Evolutionary conservation across 2,113 vertebrate species (phyloP).

Genomic region (Catharus fuscescens): DNA sequence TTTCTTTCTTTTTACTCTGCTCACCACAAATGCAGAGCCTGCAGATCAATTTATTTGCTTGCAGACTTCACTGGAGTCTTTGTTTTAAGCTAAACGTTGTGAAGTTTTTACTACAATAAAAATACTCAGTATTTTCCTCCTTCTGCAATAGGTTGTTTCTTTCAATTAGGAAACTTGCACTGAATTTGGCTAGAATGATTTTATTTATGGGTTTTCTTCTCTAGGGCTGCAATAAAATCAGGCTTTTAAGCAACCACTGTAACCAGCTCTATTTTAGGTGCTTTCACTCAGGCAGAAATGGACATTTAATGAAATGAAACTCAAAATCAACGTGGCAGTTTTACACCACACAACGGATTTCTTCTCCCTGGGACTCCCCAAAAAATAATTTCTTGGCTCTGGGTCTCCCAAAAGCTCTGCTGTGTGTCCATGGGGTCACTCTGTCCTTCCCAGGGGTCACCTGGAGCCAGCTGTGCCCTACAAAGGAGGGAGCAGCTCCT

Average conservation of each 20-base stretch:
- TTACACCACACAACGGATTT: neutral
- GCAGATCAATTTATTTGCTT: neutral
- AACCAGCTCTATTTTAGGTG: neutral
- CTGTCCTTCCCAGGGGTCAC: neutral
- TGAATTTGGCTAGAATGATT: neutral
- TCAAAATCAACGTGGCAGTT: fast-evolving
- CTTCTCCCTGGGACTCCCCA: neutral
- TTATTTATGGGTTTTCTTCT: neutral
- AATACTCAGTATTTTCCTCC: neutral
- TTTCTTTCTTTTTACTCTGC: neutral
- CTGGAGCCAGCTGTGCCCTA: neutral
- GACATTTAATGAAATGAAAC: neutral
- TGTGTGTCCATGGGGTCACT: neutral
- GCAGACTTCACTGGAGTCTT: neutral
- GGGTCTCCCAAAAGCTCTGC: neutral
- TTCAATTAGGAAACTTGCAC: neutral
- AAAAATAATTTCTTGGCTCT: neutral
- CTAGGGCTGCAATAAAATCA: neutral
- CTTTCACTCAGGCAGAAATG: neutral
- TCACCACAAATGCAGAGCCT: neutral
- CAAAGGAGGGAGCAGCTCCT: neutral
- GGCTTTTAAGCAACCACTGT: neutral
- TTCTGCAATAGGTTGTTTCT: neutral
- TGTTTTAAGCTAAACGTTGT: neutral
- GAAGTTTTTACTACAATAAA: neutral